Percentiles rank a stretch among this genome's conserved stretches.
Conservation (phyloP, 2,113 vertebrate genomes). For the Oxygymnocypris stewartii region DNA sequence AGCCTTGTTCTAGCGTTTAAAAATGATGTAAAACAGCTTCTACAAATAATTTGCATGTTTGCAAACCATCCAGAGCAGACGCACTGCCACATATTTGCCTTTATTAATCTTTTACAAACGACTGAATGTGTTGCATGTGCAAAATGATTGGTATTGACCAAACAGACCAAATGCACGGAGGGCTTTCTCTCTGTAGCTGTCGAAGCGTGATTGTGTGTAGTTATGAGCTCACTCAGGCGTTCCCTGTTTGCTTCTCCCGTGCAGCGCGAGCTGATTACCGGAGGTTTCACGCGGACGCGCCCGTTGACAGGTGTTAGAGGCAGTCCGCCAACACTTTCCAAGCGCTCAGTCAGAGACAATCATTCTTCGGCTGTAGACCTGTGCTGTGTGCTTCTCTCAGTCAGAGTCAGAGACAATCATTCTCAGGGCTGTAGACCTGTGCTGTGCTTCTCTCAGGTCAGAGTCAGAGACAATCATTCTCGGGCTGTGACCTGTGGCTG, state of each 20-base stretch:
- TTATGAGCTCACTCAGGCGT: slow-evolving; percentile 13
- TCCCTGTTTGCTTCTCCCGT: neutral
- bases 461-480: too few relatives aligned
- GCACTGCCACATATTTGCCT: neutral
- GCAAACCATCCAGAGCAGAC: slow-evolving; percentile 33
- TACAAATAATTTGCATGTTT: neutral
- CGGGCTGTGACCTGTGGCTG: too few relatives aligned
- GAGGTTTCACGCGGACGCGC: slow-evolving; percentile 9
- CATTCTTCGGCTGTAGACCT: slow-evolving; percentile 37
- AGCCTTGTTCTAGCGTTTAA: neutral
- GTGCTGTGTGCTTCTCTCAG: too few relatives aligned
- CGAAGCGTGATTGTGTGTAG: neutral
- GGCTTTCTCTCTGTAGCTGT: neutral
- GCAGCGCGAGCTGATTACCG: slow-evolving; percentile 42
- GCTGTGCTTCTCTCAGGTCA: too few relatives aligned
- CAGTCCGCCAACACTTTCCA: slow-evolving; percentile 9
- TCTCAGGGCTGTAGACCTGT: too few relatives aligned
- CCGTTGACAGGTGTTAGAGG: slow-evolving; percentile 19
- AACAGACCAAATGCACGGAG: neutral
- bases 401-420: too few relatives aligned
- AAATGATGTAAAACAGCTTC: slow-evolving; percentile 7
- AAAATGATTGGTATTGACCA: neutral
- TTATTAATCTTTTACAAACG: neutral
- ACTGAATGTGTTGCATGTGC: slow-evolving; percentile 1
- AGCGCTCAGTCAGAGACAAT: slow-evolving; percentile 25